Evolutionary conservation across 2,113 vertebrate genomes (phyloP).

Genomic region (Aegotheles bennettii): DNA sequence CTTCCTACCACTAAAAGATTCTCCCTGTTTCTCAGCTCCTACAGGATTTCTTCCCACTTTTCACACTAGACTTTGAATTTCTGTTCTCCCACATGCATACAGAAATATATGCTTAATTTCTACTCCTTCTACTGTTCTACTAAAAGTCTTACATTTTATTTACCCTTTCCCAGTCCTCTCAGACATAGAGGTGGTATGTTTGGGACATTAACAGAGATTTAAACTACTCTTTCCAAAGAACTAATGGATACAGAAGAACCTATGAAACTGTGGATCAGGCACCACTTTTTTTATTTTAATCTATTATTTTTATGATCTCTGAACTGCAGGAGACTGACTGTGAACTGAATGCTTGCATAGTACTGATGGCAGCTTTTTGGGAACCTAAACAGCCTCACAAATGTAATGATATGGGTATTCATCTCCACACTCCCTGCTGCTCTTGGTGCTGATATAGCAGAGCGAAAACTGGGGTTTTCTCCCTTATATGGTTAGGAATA

Average conservation of each 20-base stretch:
- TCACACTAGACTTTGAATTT: neutral
- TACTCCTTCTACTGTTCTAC: neutral
- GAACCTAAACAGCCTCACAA: neutral
- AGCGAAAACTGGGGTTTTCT: neutral
- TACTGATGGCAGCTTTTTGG: neutral
- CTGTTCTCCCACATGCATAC: neutral
- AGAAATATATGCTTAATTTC: neutral
- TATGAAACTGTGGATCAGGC: neutral
- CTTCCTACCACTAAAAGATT: neutral
- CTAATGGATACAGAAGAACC: neutral
- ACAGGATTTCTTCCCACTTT: neutral
- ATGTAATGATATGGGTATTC: neutral
- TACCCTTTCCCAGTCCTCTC: neutral
- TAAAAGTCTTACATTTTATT: neutral
- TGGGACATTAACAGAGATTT: neutral
- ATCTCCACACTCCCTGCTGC: fast-evolving
- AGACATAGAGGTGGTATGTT: neutral
- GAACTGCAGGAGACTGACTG: neutral
- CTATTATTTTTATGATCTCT: neutral
- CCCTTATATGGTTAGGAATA: neutral
- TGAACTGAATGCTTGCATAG: neutral
- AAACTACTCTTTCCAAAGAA: neutral
- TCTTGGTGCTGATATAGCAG: neutral
- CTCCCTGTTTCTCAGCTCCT: neutral
- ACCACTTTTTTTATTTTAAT: neutral